Conservation (phyloP, 2,797 vertebrate genomes). For the Dendrocincla fuliginosa region DNA sequence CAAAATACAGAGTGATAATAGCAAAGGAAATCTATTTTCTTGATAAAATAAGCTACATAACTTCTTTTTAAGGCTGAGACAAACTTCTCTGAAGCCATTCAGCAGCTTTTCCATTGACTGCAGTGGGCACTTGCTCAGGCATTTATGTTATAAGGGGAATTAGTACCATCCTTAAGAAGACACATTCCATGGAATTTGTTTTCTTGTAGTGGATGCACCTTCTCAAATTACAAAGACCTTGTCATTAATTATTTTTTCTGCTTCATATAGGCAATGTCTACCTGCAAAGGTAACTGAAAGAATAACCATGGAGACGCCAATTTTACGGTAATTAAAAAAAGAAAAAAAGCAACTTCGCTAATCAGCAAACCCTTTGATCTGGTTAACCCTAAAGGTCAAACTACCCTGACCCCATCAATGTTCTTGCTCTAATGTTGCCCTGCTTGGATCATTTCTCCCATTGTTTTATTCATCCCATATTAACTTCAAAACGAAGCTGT, state of each 20-base stretch:
- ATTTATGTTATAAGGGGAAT: not conserved
- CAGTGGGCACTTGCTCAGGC: not conserved
- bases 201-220: not conserved
- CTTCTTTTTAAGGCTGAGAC: not conserved
- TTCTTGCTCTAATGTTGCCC: slow-evolving; percentile 64
- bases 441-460: slow-evolving; percentile 75
- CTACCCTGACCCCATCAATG: slow-evolving; percentile 77
- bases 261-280: slow-evolving; percentile 26
- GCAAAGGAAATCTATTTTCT: not conserved
- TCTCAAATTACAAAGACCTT: slow-evolving; percentile 39
- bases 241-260: slow-evolving; percentile 33
- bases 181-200: not conserved
- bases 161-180: not conserved
- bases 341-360: slow-evolving; percentile 66
- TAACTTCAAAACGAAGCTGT: slow-evolving; percentile 80
- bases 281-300: slow-evolving; percentile 65
- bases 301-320: slow-evolving; percentile 58
- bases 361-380: slow-evolving; percentile 82
- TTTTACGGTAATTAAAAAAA: slow-evolving; percentile 78
- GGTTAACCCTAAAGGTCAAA: slow-evolving; percentile 79
- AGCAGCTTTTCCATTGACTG: not conserved
- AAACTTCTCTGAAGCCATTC: not conserved
- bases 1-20: not conserved
- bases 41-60: not conserved
- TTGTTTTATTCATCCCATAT: slow-evolving; percentile 79